Percentiles rank a stretch among this genome's conserved stretches.
Evolutionary conservation across 2,113 vertebrate species (phyloP).

Genomic region (Miniopterus natalensis): DNA sequence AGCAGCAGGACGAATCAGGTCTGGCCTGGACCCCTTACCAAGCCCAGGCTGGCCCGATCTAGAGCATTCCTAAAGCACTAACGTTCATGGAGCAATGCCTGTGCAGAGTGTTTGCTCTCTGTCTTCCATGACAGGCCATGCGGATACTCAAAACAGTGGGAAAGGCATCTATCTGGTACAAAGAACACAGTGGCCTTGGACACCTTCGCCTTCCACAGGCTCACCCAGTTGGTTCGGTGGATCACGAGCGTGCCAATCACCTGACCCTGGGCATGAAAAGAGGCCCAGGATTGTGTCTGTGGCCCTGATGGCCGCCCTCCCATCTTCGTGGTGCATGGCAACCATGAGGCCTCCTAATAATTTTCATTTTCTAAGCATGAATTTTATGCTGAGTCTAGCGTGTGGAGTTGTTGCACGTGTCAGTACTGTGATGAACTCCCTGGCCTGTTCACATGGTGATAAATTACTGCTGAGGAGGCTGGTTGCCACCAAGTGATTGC

Average conservation of each 20-base stretch:
- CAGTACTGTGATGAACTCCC: slow-evolving; percentile 20
- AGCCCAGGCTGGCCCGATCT: neutral
- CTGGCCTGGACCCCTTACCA: neutral
- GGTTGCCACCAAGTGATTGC: neutral
- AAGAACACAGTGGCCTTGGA: neutral
- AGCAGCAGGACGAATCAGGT: neutral
- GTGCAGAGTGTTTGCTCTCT: neutral
- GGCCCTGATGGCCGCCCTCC: neutral
- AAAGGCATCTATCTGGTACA: neutral
- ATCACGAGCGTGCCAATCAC: neutral
- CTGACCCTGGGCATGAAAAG: neutral
- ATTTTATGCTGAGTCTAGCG: neutral
- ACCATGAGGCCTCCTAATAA: neutral
- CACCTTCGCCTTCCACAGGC: neutral
- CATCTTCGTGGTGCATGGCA: neutral
- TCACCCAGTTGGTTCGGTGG: neutral
- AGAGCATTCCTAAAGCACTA: neutral
- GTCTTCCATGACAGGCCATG: neutral
- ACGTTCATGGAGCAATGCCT: neutral
- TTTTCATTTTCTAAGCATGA: slow-evolving; percentile 58
- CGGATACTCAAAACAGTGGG: neutral
- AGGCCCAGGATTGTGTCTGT: neutral
- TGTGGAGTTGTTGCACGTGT: neutral
- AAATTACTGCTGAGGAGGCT: neutral
- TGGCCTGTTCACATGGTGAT: neutral